Base-by-base conservation (phyloP, 2,888 invertebrate genomes). In the Harpalus rufipes region DNA sequence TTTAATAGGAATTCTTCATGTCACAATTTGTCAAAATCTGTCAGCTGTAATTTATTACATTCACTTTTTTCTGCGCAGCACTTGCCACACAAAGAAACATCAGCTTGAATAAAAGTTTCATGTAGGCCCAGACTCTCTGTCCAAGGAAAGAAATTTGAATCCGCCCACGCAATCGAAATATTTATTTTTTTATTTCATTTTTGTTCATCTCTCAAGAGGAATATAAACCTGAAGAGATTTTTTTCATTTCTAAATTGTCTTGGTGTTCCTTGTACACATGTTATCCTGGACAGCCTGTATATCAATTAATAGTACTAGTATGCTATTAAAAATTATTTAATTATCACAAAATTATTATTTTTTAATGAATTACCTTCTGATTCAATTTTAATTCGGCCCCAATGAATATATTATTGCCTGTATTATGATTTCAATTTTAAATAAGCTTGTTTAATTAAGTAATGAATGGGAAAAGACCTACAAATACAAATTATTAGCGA, bases 21-120 rank as follows among this genome's bases (percentile, higher is more conserved):
- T 84, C 84, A 84, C 78, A 76, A 84, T 84, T 84, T 84, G 84
- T 84, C 84, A 84, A 76, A 83, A 76, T 41, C 76, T 84, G 84
- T 76, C 84, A 84, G 12, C 56, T 58, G 44, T 84, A 78, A 84
- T 84, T 84, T 84, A 84, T 84, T 84, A 84, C 74, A 14, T 32
- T 74, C 59, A 59, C 59, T 74, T 83, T 72, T 81, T 74, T 41
- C 39, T 74, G 12, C 59, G 18, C 76, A 44, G 56, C 76, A 76
- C 56, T 76, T 68, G 68, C 39, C 68, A 68, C 68, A 68, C 68
- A 68, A 68, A 68, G 68, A 68, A 68, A 68, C 68, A 68, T 68
- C 68, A 68, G 32, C 68, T 68, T 68, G 68, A 68, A 68, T 68
- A 68, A 39, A 68, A 68, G 68, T 68, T 68, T 68, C 63, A 32